Conservation (phyloP, 2,797 vertebrate species). For the Gephyroberyx darwinii region DNA sequence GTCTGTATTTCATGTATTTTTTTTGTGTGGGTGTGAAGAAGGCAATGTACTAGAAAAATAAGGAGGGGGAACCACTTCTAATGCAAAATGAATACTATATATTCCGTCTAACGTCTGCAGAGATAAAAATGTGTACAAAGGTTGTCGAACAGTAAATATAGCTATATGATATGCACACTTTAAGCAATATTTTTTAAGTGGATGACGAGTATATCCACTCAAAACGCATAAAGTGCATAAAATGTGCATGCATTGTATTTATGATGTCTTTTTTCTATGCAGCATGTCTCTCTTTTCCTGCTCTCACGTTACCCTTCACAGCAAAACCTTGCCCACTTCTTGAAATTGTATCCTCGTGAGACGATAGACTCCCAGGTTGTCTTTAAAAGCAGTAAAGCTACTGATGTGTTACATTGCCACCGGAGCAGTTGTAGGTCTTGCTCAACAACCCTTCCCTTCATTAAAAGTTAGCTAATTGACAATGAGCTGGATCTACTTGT, state of each 20-base stretch:
- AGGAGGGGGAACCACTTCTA: neutral
- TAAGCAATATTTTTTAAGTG: neutral
- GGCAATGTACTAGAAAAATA: neutral
- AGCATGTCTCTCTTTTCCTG: constrained; percentile 5
- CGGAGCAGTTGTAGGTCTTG: constrained; percentile 79
- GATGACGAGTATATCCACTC: neutral
- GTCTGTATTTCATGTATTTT: neutral
- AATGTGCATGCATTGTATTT: neutral
- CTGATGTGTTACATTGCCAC: constrained; percentile 73
- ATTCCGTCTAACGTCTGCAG: no score
- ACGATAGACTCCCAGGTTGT: constrained; percentile 57
- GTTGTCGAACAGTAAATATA: no score
- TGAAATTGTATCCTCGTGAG: constrained; percentile 48
- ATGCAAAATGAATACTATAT: neutral
- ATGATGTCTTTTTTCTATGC: neutral
- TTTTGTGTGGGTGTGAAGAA: neutral
- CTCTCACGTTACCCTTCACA: constrained; percentile 27
- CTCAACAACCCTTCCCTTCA: constrained; percentile 79
- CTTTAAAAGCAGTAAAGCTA: constrained; percentile 75
- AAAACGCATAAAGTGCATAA: neutral
- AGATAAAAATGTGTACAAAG: no score
- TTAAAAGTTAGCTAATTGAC: constrained; percentile 82
- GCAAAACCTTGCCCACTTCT: constrained; percentile 50
- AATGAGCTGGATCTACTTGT: constrained; percentile 75
- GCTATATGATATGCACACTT: no score